These are phyloP conservation scores for Tachina grossa DNA, from an alignment of 2,888 invertebrate species.

Conservation along the genomic window DNA sequence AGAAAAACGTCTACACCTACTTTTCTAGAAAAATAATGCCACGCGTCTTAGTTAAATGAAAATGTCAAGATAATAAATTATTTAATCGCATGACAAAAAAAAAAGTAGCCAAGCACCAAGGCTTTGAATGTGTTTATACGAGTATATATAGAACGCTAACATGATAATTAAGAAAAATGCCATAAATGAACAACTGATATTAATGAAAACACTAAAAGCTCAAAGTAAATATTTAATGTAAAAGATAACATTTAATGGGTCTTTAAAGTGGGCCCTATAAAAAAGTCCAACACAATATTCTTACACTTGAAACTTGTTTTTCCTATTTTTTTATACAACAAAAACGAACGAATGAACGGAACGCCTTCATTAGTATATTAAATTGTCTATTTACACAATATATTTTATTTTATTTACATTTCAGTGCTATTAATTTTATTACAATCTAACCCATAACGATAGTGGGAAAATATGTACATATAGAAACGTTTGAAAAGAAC, in stretches of 20 bases:
- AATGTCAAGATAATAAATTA: too few relatives aligned
- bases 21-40: too few relatives aligned
- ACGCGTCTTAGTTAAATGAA: too few relatives aligned
- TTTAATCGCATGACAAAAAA: background rate
- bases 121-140: background rate
- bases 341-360: too few relatives aligned
- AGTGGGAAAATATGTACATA: conserved; percentile 8
- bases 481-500: background rate
- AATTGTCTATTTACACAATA: conserved; percentile 41
- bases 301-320: background rate
- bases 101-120: too few relatives aligned
- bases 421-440: conserved; percentile 42
- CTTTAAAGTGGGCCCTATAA: background rate
- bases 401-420: conserved; percentile 31
- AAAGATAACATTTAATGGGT: conserved; percentile 21
- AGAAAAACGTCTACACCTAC: too few relatives aligned
- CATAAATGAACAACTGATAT: too few relatives aligned
- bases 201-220: conserved; percentile 20
- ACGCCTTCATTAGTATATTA: conserved; percentile 46
- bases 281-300: background rate
- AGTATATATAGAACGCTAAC: background rate
- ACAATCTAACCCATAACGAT: conserved; percentile 24
- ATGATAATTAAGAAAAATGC: conserved; percentile 3
- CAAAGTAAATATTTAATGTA: conserved; percentile 8
- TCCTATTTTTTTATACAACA: conserved; percentile 2